A percentile compares a stretch with the other conserved stretches of the same genome.
phyloP scores from a whole-genome alignment of 53 echinoderm and acorn worm genomes.

The Hippasteria phrygiana region DNA sequence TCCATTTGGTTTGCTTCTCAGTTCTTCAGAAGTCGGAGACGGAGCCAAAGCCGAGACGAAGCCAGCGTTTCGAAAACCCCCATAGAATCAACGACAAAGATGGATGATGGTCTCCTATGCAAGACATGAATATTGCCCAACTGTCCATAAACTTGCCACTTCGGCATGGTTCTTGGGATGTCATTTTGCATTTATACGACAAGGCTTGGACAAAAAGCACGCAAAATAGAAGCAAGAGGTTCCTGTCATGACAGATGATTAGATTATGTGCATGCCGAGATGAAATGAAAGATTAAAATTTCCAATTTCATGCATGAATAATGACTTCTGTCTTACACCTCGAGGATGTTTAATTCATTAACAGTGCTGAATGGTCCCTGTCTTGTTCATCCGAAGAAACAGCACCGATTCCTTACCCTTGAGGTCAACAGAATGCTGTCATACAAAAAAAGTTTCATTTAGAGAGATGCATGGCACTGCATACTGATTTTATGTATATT shows the following conservation, averaged over 20 bases:
- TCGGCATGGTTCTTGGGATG: background rate
- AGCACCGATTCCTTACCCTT: too few relatives aligned
- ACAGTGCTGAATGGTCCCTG: background rate
- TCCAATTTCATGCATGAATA: background rate
- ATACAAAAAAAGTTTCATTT: background rate
- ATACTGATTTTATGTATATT: background rate
- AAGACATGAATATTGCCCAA: background rate
- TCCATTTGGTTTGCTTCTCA: too few relatives aligned
- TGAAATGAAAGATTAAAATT: background rate
- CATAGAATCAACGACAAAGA: background rate
- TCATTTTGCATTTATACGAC: too few relatives aligned
- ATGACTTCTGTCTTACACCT: background rate
- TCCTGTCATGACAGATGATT: background rate
- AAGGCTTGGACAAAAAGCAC: slow-evolving; percentile 32
- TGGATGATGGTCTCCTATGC: background rate
- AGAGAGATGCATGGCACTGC: background rate
- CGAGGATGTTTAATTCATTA: slow-evolving; percentile 1
- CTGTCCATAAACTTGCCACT: background rate
- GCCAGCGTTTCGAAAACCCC: background rate
- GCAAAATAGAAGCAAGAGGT: background rate
- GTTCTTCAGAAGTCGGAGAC: too few relatives aligned
- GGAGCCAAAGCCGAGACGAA: too few relatives aligned
- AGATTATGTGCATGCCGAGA: background rate
- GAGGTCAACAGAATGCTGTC: background rate
- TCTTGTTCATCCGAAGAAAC: background rate